A percentile compares a stretch with the other conserved stretches of the same genome.
phyloP scores from a whole-genome alignment of 2,797 vertebrate species.

The Smutsia temminckii region DNA sequence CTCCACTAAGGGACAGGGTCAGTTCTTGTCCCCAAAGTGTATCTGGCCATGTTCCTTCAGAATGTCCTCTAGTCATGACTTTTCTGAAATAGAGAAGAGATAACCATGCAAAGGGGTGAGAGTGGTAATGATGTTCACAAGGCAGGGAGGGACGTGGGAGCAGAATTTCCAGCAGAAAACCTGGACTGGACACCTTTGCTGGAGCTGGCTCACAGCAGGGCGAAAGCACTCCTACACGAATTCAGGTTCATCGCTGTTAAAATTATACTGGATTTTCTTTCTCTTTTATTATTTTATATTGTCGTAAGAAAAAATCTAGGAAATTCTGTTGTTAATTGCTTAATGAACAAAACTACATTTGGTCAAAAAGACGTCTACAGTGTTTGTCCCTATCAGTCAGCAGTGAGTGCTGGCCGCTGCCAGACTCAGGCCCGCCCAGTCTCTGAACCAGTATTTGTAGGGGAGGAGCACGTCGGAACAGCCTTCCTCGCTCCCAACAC shows the following conservation, averaged over 20 bases:
- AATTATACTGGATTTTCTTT: conserved; percentile 57
- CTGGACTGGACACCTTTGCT: neutral
- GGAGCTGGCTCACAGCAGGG: neutral
- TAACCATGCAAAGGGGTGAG: neutral
- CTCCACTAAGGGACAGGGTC: neutral
- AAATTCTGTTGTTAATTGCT: conserved; percentile 59
- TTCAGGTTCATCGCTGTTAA: conserved; percentile 77
- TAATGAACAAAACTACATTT: conserved; percentile 12
- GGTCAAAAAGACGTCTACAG: neutral
- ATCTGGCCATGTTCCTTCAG: neutral
- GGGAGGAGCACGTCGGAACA: accelerated
- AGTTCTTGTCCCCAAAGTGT: neutral
- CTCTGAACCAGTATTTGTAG: neutral
- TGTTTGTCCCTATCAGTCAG: neutral
- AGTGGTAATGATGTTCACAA: neutral
- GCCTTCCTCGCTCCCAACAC: neutral
- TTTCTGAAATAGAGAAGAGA: neutral
- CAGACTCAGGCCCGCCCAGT: neutral
- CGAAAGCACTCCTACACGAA: neutral
- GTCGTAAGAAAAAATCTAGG: conserved; percentile 20
- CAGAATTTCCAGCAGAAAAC: neutral
- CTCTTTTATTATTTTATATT: conserved; percentile 10
- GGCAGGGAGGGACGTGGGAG: neutral
- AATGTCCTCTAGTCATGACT: neutral
- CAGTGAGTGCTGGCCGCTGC: neutral